Percentiles rank a stretch among this genome's conserved stretches.
Conservation (phyloP, 2,888 invertebrate genomes). For the Syrista parreyssii region DNA sequence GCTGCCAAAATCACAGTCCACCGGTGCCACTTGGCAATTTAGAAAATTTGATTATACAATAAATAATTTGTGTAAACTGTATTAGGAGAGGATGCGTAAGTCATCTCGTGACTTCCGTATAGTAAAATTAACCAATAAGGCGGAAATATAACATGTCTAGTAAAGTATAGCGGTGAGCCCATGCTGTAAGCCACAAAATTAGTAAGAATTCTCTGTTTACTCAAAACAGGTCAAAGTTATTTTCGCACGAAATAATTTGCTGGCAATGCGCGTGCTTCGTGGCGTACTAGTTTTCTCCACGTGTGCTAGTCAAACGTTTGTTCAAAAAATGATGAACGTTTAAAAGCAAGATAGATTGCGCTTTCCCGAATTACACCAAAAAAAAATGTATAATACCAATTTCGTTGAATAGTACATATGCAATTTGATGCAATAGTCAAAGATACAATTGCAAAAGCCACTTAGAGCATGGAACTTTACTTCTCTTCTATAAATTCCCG, state of each 20-base stretch:
- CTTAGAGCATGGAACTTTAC: neutral
- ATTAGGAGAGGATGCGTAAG: neutral
- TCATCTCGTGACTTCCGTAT: neutral
- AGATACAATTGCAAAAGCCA: neutral
- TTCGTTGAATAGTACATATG: neutral
- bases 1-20: neutral
- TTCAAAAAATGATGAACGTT: neutral
- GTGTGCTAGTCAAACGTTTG: neutral
- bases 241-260: constrained; percentile 34
- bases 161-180: neutral
- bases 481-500: neutral
- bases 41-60: neutral
- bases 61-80: neutral
- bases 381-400: neutral
- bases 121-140: neutral
- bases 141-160: neutral
- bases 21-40: neutral
- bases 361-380: neutral
- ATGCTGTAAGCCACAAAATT: constrained; percentile 6
- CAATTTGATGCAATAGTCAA: neutral
- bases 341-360: neutral
- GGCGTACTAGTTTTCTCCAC: neutral
- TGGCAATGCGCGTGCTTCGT: constrained; percentile 7
- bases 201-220: constrained; percentile 28
- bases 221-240: constrained; percentile 49